Evolutionary conservation across 2,888 invertebrate genomes (phyloP).

Genomic region (Beris chalybata): DNA sequence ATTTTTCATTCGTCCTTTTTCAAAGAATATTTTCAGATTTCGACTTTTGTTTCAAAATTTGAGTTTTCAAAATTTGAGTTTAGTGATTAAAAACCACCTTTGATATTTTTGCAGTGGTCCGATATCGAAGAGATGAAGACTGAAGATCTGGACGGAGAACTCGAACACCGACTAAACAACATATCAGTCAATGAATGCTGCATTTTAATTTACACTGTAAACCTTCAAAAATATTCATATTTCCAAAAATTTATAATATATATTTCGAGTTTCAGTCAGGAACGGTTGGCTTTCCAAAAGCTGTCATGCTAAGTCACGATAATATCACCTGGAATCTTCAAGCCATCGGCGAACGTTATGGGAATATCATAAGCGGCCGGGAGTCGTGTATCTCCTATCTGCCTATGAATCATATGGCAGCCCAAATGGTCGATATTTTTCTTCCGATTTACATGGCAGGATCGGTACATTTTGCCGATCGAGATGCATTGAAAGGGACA

Average conservation of each 20-base stretch:
- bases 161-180: constrained; percentile 67
- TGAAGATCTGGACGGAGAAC: constrained; percentile 67
- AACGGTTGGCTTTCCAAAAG: constrained; percentile 87
- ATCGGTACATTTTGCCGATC: constrained; percentile 84
- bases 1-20: too few species aligned
- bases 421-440: constrained; percentile 83
- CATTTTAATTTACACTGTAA: constrained; percentile 81
- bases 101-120: constrained; percentile 67
- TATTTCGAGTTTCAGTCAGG: constrained; percentile 67
- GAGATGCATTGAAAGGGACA: constrained; percentile 84
- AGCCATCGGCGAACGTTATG: constrained; percentile 60
- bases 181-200: constrained; percentile 83
- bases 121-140: constrained; percentile 73
- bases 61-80: too few species aligned
- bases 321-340: constrained; percentile 75
- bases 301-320: constrained; percentile 91
- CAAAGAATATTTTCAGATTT: too few species aligned
- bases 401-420: constrained; percentile 89
- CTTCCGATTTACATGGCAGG: constrained; percentile 65
- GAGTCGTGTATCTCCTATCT: constrained; percentile 77
- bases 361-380: constrained; percentile 59
- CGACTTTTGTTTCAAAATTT: too few species aligned
- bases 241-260: neutral
- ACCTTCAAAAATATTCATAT: constrained; percentile 35
- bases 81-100: too few species aligned